phyloP scores from a whole-genome alignment of 1,140 invertebrate species.

The Drosophila littoralis region DNA sequence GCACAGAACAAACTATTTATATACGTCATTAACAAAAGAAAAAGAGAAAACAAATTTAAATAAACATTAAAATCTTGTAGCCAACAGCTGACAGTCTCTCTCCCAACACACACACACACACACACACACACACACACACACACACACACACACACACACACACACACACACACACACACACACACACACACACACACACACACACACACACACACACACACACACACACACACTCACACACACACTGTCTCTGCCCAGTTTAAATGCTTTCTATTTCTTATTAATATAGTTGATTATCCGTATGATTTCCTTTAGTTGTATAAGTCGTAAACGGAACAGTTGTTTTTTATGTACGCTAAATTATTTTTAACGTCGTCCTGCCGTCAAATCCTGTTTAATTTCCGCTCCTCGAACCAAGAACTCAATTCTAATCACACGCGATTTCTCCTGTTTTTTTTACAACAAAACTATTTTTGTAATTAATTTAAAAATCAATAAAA shows the following conservation, averaged over 20 bases:
- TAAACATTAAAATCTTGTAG: conserved; percentile 30
- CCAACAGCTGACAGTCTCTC: conserved; percentile 30
- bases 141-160: conserved; percentile 7
- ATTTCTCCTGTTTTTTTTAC: conserved; percentile 69
- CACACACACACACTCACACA: conserved; percentile 16
- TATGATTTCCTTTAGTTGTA: conserved; percentile 43
- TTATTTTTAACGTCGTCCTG: conserved; percentile 33
- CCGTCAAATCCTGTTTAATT: conserved; percentile 46
- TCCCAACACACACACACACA: conserved; percentile 19
- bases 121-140: neutral
- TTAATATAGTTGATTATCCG: conserved; percentile 34
- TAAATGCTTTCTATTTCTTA: conserved; percentile 23
- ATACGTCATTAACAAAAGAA: conserved; percentile 36
- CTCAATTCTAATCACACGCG: conserved; percentile 57
- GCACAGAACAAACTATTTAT: conserved; percentile 58
- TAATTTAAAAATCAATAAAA: conserved; percentile 64
- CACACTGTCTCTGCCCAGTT: conserved; percentile 7
- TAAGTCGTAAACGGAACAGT: conserved; percentile 29
- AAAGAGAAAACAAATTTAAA: conserved; percentile 8
- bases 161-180: conserved; percentile 17
- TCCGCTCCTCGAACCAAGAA: conserved; percentile 69
- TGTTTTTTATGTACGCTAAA: conserved; percentile 50
- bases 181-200: too few species aligned
- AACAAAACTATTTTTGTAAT: conserved; percentile 82
- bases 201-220: conserved; percentile 15